Percentiles rank a stretch among this genome's conserved stretches.
Conservation (phyloP, 2,113 vertebrate species). For the Callithrix jacchus region DNA sequence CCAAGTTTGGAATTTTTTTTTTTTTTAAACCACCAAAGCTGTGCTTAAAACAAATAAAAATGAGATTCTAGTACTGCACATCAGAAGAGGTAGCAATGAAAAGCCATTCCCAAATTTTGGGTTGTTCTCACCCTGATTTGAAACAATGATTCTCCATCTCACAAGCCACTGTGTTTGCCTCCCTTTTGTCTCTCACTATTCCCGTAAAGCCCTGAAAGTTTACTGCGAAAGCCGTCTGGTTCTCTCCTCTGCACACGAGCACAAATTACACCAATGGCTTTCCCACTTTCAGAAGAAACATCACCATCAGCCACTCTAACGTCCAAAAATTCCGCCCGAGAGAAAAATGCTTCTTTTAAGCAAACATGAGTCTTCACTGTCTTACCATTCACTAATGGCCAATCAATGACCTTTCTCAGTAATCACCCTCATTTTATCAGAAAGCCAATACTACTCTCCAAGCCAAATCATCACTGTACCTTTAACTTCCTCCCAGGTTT, state of each 20-base stretch:
- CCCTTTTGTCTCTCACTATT: background rate
- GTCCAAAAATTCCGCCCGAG: background rate
- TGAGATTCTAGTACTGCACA: background rate
- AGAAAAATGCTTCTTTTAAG: background rate
- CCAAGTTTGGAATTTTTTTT: background rate
- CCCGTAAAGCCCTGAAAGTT: background rate
- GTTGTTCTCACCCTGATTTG: background rate
- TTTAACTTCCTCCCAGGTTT: background rate
- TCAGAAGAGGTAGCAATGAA: background rate
- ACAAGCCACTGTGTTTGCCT: background rate
- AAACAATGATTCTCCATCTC: background rate
- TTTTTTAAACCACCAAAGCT: background rate
- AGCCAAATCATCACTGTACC: background rate
- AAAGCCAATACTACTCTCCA: background rate
- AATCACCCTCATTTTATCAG: background rate
- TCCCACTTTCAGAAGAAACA: background rate
- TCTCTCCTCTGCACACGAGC: background rate
- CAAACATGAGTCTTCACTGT: background rate
- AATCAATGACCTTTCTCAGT: background rate
- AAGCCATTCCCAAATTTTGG: background rate
- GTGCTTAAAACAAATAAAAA: conserved; percentile 44
- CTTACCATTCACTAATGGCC: background rate
- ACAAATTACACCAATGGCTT: background rate
- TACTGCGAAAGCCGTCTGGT: background rate
- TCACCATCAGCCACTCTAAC: no score